phyloP scores from a whole-genome alignment of 2,797 vertebrate species.

The Sylvilagus floridanus region DNA sequence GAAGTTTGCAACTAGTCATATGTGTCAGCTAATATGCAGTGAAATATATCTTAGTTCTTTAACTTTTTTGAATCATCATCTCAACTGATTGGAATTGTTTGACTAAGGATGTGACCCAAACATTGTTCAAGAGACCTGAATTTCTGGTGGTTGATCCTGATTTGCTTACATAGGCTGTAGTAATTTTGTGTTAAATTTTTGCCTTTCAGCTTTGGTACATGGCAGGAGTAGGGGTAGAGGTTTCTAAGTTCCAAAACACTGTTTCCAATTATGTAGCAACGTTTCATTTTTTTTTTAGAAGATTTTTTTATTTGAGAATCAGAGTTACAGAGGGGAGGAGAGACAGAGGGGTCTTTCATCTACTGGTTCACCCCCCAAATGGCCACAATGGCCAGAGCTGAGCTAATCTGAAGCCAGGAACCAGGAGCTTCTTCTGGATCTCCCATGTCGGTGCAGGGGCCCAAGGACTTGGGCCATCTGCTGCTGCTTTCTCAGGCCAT shows the following conservation, averaged over 20 bases:
- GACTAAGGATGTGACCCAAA: background rate
- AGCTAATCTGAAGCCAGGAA: too few relatives aligned
- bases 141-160: background rate
- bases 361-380: too few relatives aligned
- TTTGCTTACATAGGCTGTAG: slow-evolving; percentile 28
- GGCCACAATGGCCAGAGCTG: too few relatives aligned
- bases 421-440: too few relatives aligned
- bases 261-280: background rate
- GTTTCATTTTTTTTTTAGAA: background rate
- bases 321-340: too few relatives aligned
- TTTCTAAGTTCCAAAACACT: background rate
- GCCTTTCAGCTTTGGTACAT: background rate
- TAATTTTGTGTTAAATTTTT: slow-evolving; percentile 25
- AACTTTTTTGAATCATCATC: background rate
- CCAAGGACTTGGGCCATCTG: too few relatives aligned
- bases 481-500: too few relatives aligned
- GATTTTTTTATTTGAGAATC: too few relatives aligned
- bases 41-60: slow-evolving; percentile 5
- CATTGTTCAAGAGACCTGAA: background rate
- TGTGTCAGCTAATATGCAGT: background rate
- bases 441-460: too few relatives aligned
- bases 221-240: fast-evolving
- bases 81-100: background rate
- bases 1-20: background rate
- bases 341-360: too few relatives aligned